phyloP scores from a whole-genome alignment of 2,113 vertebrate genomes.

The Mesoclemmys tuberculata region DNA sequence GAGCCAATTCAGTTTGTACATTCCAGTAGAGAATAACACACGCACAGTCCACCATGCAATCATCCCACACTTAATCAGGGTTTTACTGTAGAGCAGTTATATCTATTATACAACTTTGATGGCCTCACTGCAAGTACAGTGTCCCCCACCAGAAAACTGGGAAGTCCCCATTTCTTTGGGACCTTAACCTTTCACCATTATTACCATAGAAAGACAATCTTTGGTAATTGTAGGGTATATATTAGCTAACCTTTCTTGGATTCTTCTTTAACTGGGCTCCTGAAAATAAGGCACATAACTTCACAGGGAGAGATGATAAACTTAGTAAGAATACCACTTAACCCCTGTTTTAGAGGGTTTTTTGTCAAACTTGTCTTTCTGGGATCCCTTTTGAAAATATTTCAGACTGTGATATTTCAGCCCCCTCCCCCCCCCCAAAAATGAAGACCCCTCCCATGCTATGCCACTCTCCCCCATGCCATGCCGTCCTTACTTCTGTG shows the following conservation, averaged over 20 bases:
- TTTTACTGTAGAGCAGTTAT: neutral
- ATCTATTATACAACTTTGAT: neutral
- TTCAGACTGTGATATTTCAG: too few species aligned
- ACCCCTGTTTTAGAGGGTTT: too few species aligned
- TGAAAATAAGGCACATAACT: neutral
- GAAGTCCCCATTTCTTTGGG: neutral
- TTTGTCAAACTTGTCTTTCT: too few species aligned
- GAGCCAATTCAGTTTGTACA: fast-evolving
- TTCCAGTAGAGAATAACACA: neutral
- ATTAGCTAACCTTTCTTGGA: neutral
- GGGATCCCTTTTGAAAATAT: too few species aligned
- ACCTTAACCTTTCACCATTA: fast-evolving
- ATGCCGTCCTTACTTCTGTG: too few species aligned
- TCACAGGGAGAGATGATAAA: neutral
- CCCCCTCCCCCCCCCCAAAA: too few species aligned
- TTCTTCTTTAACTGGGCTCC: neutral
- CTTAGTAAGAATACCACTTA: too few species aligned
- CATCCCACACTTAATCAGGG: neutral
- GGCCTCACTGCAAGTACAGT: too few species aligned
- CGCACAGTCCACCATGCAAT: fast-evolving
- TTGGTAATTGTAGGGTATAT: neutral
- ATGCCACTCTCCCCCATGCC: too few species aligned
- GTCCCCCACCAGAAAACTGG: too few species aligned
- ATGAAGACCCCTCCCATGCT: too few species aligned
- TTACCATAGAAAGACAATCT: too few species aligned